These are phyloP conservation scores for Spilogale gracilis DNA, from an alignment of 2,113 vertebrate species.

Conservation along the genomic window DNA sequence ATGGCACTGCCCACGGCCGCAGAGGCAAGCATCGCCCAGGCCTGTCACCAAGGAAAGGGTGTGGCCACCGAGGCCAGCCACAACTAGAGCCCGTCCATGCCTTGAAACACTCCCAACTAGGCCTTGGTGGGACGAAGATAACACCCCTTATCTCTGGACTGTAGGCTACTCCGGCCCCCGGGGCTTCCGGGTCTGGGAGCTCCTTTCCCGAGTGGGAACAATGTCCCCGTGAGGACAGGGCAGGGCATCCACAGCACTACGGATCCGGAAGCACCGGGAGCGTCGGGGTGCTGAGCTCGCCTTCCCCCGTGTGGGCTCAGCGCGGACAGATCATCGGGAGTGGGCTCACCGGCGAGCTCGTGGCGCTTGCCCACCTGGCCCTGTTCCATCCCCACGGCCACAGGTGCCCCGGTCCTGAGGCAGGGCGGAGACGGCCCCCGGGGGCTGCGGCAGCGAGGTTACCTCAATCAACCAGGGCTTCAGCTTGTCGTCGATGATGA, in stretches of 20 bases:
- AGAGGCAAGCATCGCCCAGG: neutral
- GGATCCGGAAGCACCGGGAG: fast-evolving
- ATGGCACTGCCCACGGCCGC: fast-evolving
- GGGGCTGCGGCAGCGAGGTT: neutral
- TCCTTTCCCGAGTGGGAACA: neutral
- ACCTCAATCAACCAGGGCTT: conserved; percentile 99
- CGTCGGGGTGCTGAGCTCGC: fast-evolving
- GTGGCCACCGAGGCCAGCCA: fast-evolving
- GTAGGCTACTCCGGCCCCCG: fast-evolving
- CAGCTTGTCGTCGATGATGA: conserved; percentile 98
- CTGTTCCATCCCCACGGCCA: neutral
- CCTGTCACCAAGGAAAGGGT: neutral
- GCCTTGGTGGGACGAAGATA: neutral
- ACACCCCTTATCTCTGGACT: fast-evolving
- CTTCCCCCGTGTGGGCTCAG: no score
- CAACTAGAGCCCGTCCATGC: neutral
- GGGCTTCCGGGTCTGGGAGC: fast-evolving
- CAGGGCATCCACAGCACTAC: neutral
- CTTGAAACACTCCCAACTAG: neutral
- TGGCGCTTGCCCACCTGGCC: neutral
- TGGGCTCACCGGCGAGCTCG: neutral
- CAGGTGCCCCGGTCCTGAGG: fast-evolving
- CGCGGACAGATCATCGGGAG: fast-evolving
- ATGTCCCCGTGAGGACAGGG: fast-evolving
- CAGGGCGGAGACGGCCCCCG: fast-evolving